These are phyloP conservation scores for Lomographa bimaculata DNA, from an alignment of 2,888 invertebrate species.

Conservation along the genomic window DNA sequence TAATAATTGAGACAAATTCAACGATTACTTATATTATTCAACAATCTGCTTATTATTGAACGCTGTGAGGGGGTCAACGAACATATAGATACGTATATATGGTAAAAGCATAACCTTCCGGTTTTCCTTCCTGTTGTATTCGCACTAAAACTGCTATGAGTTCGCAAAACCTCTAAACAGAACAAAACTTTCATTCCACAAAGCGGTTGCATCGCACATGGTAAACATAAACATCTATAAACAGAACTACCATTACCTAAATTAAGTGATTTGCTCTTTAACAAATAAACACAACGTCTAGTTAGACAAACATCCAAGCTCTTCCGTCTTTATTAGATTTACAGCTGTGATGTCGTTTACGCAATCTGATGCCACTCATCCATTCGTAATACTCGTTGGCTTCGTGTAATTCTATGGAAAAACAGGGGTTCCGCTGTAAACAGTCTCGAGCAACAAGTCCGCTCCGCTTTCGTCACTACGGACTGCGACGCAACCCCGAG, in stretches of 20 bases:
- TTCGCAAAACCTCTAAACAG: conserved; percentile 10
- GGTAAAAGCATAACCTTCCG: too few relatives aligned
- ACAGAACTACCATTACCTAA: conserved; percentile 21
- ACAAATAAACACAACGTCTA: conserved; percentile 27
- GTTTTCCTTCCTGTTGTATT: too few relatives aligned
- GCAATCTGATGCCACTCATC: conserved; percentile 45
- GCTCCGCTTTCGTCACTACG: conserved; percentile 26
- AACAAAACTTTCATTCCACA: too few relatives aligned
- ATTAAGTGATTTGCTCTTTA: conserved; percentile 27
- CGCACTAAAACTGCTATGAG: too few relatives aligned
- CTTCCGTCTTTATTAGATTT: conserved; percentile 36
- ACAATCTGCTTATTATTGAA: too few relatives aligned
- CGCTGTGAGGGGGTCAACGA: too few relatives aligned
- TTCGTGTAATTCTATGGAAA: conserved; percentile 30
- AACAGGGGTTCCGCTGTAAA: conserved; percentile 59
- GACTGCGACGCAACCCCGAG: conserved; percentile 26
- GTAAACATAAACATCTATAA: conserved; percentile 17
- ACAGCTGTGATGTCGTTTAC: conserved; percentile 25
- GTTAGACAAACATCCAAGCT: conserved; percentile 25
- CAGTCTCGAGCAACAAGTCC: conserved; percentile 71
- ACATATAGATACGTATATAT: too few relatives aligned
- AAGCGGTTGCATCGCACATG: conserved; percentile 16
- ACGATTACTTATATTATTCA: too few relatives aligned
- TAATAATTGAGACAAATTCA: too few relatives aligned
- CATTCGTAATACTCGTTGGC: conserved; percentile 29